phyloP scores from a whole-genome alignment of 1,140 invertebrate genomes.

The Philotrypesis tridentata region DNA sequence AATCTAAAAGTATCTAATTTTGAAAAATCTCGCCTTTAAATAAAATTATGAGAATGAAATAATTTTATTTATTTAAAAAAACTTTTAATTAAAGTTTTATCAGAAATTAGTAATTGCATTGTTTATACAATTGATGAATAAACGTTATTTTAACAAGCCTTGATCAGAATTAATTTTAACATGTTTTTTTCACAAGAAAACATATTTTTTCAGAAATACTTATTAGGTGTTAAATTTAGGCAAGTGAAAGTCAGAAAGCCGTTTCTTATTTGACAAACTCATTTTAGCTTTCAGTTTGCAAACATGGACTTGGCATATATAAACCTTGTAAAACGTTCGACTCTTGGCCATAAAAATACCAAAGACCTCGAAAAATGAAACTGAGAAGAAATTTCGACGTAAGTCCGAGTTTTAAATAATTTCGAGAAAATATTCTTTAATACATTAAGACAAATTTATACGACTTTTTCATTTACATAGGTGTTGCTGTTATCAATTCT shows the following conservation, averaged over 20 bases:
- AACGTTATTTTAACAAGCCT: too few species aligned
- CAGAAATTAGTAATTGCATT: too few species aligned
- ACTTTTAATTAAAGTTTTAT: too few species aligned
- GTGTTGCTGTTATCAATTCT: background rate
- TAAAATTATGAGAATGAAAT: too few species aligned
- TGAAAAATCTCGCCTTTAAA: too few species aligned
- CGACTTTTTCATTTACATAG: background rate
- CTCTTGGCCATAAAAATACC: background rate
- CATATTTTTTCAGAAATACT: too few species aligned
- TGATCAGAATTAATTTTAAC: too few species aligned
- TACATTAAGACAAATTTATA: background rate
- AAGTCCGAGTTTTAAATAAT: background rate
- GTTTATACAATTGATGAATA: too few species aligned
- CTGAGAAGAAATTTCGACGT: background rate
- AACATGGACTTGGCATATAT: background rate
- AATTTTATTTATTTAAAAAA: too few species aligned
- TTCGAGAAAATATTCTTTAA: background rate
- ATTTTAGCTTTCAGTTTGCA: background rate
- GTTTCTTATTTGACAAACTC: background rate
- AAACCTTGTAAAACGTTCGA: background rate
- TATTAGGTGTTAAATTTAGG: background rate
- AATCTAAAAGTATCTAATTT: too few species aligned
- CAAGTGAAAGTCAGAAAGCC: background rate
- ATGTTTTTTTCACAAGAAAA: too few species aligned
- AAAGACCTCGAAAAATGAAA: background rate